Evolutionary conservation across 2,113 vertebrate species (phyloP), one percentile per base, ranked within the genome.

Genomic region (Spilogale gracilis): DNA sequence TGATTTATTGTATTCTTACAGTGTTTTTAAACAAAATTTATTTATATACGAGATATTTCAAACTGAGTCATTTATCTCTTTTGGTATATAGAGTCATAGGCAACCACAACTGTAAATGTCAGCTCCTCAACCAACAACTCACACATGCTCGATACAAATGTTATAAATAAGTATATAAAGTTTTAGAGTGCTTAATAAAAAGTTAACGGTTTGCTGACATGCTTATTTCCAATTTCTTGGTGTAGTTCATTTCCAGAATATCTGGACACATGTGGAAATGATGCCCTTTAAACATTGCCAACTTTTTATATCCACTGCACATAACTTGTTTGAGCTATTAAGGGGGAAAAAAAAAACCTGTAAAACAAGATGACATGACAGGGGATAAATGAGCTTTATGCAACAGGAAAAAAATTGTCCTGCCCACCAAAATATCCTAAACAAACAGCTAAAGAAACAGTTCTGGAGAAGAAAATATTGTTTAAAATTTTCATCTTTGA

Each of bases 161-260:
- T 91, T 89, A 85, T 95, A 98, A 98, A 98, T 98, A 90, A 95
- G 65, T 95, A 86, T 48, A 89, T 96, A 97, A 98, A 91, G 25
- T 97, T 98, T 98, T 98, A 96, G 81, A 98, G 84, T 89, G 78
- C 73, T 86, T 91, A 95, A 92, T 97, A 98, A 98, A 97, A 86
- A 87, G 76, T 92, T 98, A 97, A 96, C 88, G 54, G 85, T 95
- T 97, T 98, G 60, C 52, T 95, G 82, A 98, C 79, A 97, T 89
- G n/a, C 88, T 98, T 98, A 91, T 95, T 98, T 98, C 91, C 54
- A 95, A 23, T 97, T 97, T 92, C 94, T 50, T 94, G 21, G 32
- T 87, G 32, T 81, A 97, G 30, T 94, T 98, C 91, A 97, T 97
- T 97, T 98, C 86, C 89, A 97, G 85, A 97, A 79, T 97, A 96